phyloP scores from a whole-genome alignment of 2,113 vertebrate species.

The Elgaria multicarinata region DNA sequence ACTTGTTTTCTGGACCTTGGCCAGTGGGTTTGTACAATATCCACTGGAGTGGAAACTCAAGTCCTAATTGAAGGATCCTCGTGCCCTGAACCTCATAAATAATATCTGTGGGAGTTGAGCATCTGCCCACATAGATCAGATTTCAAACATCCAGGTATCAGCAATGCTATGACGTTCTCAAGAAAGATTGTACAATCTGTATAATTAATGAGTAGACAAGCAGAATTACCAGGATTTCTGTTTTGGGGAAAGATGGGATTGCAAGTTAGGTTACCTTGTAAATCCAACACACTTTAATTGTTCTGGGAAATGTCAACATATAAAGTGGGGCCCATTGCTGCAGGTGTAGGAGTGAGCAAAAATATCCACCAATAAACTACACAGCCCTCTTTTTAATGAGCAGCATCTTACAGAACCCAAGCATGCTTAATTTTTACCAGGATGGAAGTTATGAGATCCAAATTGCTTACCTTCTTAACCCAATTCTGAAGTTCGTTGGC shows the following conservation, averaged over 20 bases:
- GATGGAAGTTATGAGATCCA: background rate
- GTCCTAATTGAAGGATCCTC: background rate
- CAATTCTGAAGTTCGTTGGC: background rate
- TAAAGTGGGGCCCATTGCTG: background rate
- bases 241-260: background rate
- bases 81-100: background rate
- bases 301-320: background rate
- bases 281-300: background rate
- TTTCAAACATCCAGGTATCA: background rate
- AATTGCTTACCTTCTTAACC: background rate
- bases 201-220: background rate
- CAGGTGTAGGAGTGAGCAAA: background rate
- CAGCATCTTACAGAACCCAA: background rate
- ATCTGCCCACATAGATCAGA: background rate
- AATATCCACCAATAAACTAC: background rate
- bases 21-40: background rate
- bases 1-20: background rate
- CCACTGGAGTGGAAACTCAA: background rate
- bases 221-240: background rate
- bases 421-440: background rate
- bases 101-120: background rate
- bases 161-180: background rate
- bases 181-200: background rate
- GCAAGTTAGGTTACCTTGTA: background rate
- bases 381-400: background rate